Evolutionary conservation across 2,888 invertebrate genomes (phyloP), one percentile per base, ranked within the genome.

Genomic region (Melipona bicolor): DNA sequence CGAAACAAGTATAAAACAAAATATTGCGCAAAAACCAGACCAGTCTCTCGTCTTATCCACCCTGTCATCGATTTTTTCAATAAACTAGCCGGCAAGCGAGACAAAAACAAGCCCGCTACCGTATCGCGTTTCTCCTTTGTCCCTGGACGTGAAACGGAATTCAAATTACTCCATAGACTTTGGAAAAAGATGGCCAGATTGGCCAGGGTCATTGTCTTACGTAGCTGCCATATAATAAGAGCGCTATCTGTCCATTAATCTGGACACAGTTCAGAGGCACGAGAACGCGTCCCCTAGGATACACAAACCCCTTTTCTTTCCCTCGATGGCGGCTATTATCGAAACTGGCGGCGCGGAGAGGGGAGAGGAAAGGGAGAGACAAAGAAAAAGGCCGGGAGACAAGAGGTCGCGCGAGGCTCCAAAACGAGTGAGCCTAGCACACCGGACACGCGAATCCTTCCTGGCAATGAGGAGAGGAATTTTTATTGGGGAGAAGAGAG

Each of bases 401-500:
- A 50, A 43, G 65, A 64, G 82, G 64, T 79, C 72, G 65, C 56
- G 67, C 52, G 43, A 61, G 75, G 71, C 50, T 62, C 59, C 73
- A 68, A 74, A 80, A 70, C 59, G 79, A 49, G 69, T 72, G 72
- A 79, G 81, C 84, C 56, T 64, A 32, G 43, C 13, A 27, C 43
- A 62, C 64, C 32, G 79, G 80, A 87, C 87, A 77, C 80, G 59
- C 85, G 81, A 74, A 74, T 43, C 92, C 91, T 91, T 88, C 84
- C 91, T 93, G 93, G 93, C 93, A 92, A 84, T 82, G 27, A 13
- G 4, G 4, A 6, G 3, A 21, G 3, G 54, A 36, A 27, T 15
- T 27, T 27, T 19, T 68, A 43, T 43, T 13, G 15, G 27, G 15
- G 2, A 43, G 43, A 43, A 11, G 9, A 43, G 43, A 43, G 43